These are phyloP conservation scores for Thalassophryne amazonica DNA, from an alignment of 2,797 vertebrate genomes.

Conservation along the genomic window DNA sequence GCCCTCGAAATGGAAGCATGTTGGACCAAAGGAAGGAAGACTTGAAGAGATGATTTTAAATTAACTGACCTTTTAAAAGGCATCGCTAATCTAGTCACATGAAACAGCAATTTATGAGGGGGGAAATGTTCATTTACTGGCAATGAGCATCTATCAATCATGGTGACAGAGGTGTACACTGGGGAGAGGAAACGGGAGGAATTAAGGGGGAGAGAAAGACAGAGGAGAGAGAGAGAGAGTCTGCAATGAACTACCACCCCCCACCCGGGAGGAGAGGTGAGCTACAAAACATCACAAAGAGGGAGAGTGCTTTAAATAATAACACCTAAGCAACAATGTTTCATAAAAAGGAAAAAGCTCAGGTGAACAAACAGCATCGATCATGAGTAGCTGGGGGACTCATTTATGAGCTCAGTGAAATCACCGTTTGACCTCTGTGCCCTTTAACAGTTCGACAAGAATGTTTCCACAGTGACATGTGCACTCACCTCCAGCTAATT, in stretches of 20 bases:
- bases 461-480: conserved; percentile 41
- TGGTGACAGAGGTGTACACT: conserved; percentile 63
- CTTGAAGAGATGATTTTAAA: conserved; percentile 58
- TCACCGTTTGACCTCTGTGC: conserved; percentile 40
- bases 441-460: conserved; percentile 2
- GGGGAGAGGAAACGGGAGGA: conserved; percentile 51
- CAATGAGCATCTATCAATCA: conserved; percentile 76
- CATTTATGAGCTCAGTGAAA: conserved; percentile 55
- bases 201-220: conserved; percentile 39
- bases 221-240: conserved; percentile 28
- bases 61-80: conserved; percentile 73
- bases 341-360: conserved; percentile 38
- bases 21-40: conserved; percentile 11
- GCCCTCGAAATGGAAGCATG: conserved; percentile 10
- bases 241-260: conserved; percentile 45
- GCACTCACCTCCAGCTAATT: conserved; percentile 52
- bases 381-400: conserved; percentile 57
- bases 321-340: conserved; percentile 40
- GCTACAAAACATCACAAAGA: not conserved
- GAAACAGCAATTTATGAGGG: conserved; percentile 75
- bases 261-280: conserved; percentile 31
- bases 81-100: conserved; percentile 76
- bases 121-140: conserved; percentile 72
- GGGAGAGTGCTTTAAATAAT: conserved; percentile 33
- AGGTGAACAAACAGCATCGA: conserved; percentile 51